Evolutionary conservation across 2,888 invertebrate genomes (phyloP), one percentile per base, ranked within the genome.

Genomic region (Eumacrocentrus americanus): DNA sequence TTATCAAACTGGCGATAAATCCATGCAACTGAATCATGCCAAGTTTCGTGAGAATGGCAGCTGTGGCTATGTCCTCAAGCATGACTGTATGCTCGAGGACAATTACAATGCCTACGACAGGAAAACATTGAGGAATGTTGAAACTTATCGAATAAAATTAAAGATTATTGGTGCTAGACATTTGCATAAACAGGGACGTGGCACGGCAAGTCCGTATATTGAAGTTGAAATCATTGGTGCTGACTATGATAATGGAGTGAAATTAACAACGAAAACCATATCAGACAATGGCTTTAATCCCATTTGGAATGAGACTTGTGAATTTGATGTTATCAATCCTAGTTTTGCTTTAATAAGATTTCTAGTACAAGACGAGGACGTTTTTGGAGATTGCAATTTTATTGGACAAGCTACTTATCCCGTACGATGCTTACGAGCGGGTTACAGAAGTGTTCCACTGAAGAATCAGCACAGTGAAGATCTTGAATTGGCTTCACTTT

Each of bases 351-450:
- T 97, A 48, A 82, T 95, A 48, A 85, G 96, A 35, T 96, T 98
- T 81, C 85, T 91, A 38, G 92, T 96, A 0, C 91, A 94, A 81
- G 96, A 96, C 81, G 97, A 96, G 80, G 98, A 99, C 78, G 93
- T 96, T 84, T 98, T 99, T 82, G 96, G 96, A 0, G 98, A 98
- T 74, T 92, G 90, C 9, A 96, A 96, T 83, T 96, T 98, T 80
- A 91, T 98, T 63, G 98, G 98, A 0, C 98, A 99, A 83, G 94
- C 95, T 38, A 94, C 94, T 9, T 96, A 90, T 83, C 95, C 98
- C 0, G 85, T 96, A 70, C 82, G 83, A 58, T 92, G 92, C 73
- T 82, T 94, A 25, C 86, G 92, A 57, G 87, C 88, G 61, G 98
- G 99, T 0, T 97, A 91, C 81, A 87, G 98, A 58, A 96, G 97